Conservation (phyloP, 2,113 vertebrate species). For the Centrocercus urophasianus region DNA sequence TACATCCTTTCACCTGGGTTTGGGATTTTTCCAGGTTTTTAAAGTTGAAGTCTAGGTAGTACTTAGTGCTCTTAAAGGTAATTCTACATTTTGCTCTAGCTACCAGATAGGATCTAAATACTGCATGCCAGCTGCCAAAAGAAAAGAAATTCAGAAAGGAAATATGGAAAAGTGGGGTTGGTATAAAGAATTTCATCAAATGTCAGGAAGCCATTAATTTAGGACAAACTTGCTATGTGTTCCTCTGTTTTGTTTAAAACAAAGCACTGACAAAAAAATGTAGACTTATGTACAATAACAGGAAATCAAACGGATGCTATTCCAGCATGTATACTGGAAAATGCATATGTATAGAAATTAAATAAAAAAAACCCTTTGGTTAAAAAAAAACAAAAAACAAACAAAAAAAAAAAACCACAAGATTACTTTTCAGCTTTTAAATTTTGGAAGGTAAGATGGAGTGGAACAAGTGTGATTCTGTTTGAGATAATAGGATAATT, state of each 20-base stretch:
- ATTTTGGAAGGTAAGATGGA: conserved; percentile 9
- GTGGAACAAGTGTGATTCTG: neutral
- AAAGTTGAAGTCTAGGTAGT: neutral
- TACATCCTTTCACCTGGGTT: neutral
- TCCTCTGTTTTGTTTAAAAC: neutral
- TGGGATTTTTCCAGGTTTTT: neutral
- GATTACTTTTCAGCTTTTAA: neutral
- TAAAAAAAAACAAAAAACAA: neutral
- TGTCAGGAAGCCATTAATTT: conserved; percentile 7
- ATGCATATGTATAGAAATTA: neutral
- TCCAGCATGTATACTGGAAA: conserved; percentile 6
- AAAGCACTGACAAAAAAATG: neutral
- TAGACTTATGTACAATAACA: conserved; percentile 14
- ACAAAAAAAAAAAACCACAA: neutral
- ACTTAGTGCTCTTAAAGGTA: neutral
- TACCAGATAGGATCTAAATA: neutral
- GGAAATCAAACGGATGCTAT: conserved; percentile 30
- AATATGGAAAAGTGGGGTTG: neutral
- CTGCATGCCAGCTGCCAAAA: neutral
- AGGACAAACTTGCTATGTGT: neutral
- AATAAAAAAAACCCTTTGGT: conserved; percentile 10
- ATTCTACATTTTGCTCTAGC: neutral
- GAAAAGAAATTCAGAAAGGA: neutral
- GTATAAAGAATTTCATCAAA: neutral
- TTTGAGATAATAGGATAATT: neutral